Conservation (phyloP, 2,888 invertebrate species). For the Ametastegia equiseti region DNA sequence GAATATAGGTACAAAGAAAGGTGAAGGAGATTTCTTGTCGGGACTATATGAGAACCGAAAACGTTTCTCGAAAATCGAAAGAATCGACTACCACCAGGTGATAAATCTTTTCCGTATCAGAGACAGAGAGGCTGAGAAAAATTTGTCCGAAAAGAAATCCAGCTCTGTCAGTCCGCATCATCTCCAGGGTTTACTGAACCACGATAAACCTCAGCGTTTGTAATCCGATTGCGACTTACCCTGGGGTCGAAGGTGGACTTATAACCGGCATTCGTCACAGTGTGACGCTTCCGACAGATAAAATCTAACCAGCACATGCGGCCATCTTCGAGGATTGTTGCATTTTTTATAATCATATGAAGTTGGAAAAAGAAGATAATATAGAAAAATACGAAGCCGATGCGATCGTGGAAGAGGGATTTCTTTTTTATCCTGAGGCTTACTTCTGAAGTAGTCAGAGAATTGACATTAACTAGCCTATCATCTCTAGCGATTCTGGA, state of each 20-base stretch:
- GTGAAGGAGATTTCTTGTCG: background rate
- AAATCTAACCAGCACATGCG: background rate
- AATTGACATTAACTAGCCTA: conserved; percentile 46
- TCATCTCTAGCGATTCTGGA: background rate
- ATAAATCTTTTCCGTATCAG: background rate
- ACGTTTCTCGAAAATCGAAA: background rate
- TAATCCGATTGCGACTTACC: conserved; percentile 29
- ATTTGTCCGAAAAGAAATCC: conserved; percentile 7
- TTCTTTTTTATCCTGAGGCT: too few species aligned
- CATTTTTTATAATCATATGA: background rate
- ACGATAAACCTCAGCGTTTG: conserved; percentile 33
- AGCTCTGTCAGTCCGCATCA: conserved; percentile 1
- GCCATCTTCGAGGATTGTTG: background rate
- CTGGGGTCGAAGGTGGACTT: conserved; percentile 6
- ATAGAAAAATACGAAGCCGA: conserved; percentile 29
- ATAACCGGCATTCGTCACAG: conserved; percentile 3
- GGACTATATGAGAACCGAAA: background rate
- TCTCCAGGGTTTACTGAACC: background rate
- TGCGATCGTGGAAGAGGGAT: background rate
- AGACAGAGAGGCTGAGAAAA: background rate
- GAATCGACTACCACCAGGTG: background rate
- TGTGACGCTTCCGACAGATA: conserved; percentile 7
- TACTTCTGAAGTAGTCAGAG: too few species aligned
- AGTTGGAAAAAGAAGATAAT: conserved; percentile 2
- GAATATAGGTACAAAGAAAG: conserved; percentile 47